phyloP scores from a whole-genome alignment of 2,113 vertebrate species.

The Machaerirhynchus nigripectus region DNA sequence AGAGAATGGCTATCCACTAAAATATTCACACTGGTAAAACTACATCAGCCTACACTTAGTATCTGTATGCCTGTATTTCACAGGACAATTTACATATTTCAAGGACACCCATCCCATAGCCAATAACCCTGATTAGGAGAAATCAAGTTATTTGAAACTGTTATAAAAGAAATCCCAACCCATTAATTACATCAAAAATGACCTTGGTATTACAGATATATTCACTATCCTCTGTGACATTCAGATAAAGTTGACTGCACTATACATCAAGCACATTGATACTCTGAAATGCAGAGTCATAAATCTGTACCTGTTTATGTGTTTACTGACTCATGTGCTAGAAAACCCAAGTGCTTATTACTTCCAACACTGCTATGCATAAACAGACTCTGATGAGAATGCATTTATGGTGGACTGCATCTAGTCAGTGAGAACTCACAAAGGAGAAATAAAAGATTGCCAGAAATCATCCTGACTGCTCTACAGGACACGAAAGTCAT shows the following conservation, averaged over 20 bases:
- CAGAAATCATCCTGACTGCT: not conserved
- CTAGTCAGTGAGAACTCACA: not conserved
- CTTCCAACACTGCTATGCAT: not conserved
- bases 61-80: not conserved
- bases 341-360: not conserved
- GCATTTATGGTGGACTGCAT: not conserved
- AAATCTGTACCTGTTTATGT: slow-evolving; percentile 6
- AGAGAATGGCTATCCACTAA: not conserved
- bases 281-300: not conserved
- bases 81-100: not conserved
- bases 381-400: not conserved
- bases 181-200: slow-evolving; percentile 9
- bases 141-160: not conserved
- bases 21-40: not conserved
- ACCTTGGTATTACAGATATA: not conserved
- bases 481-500: not conserved
- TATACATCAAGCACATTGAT: not conserved
- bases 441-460: not conserved
- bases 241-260: not conserved
- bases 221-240: not conserved
- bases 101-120: not conserved
- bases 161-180: not conserved
- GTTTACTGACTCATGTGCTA: not conserved
- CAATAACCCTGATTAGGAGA: slow-evolving; percentile 2
- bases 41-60: not conserved